Evolutionary conservation across 2,888 invertebrate genomes (phyloP).

Genomic region (Deilephila elpenor): DNA sequence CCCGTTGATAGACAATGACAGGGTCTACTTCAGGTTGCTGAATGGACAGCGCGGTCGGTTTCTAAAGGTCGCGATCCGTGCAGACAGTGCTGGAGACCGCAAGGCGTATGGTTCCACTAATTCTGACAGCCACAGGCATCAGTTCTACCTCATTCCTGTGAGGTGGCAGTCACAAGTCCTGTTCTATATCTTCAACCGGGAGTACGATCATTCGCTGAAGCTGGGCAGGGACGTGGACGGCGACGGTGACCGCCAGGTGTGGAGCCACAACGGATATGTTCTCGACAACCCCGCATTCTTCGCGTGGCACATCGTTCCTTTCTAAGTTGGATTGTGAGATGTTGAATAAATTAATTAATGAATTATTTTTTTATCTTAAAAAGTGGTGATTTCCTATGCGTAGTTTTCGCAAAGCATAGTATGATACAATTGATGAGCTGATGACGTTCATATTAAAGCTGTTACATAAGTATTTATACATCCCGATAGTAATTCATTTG

Average conservation of each 20-base stretch:
- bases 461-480: too few relatives aligned
- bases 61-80: conserved; percentile 2
- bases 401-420: too few relatives aligned
- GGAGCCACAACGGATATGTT: conserved; percentile 14
- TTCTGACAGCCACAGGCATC: conserved; percentile 21
- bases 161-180: background rate
- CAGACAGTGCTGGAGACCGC: conserved; percentile 9
- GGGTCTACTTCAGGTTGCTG: conserved; percentile 33
- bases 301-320: conserved; percentile 11
- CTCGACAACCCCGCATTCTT: background rate
- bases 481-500: too few relatives aligned
- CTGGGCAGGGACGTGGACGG: conserved; percentile 16
- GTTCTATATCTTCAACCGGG: conserved; percentile 34
- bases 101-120: background rate
- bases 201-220: conserved; percentile 23
- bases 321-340: background rate
- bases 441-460: too few relatives aligned
- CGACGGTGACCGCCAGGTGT: conserved; percentile 23
- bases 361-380: too few relatives aligned
- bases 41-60: conserved; percentile 26
- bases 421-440: too few relatives aligned
- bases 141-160: conserved; percentile 34
- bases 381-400: too few relatives aligned
- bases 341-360: too few relatives aligned
- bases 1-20: conserved; percentile 36